A percentile compares a stretch with the other conserved stretches of the same genome.
Conservation (phyloP, 1,140 invertebrate species). For the Eriosoma lanigerum region DNA sequence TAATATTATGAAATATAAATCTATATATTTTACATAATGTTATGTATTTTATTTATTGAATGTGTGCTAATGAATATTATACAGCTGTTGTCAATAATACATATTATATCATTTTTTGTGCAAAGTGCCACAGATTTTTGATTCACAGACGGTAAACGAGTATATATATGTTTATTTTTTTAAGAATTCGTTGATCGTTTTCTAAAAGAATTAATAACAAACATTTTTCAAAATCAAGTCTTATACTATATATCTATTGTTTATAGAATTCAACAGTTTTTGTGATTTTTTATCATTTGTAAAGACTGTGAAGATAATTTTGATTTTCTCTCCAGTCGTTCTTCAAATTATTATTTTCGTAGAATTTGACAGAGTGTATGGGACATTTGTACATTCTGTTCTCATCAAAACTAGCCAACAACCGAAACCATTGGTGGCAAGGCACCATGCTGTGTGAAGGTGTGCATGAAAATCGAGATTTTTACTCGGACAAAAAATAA, state of each 20-base stretch:
- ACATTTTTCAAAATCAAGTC: background rate
- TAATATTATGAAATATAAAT: too few relatives aligned
- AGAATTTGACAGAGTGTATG: background rate
- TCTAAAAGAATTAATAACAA: too few relatives aligned
- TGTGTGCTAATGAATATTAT: background rate
- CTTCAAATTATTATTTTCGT: constrained; percentile 28
- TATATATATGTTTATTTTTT: too few relatives aligned
- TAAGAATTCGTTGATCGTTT: too few relatives aligned
- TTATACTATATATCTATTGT: background rate
- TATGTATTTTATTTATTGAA: background rate
- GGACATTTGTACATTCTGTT: constrained; percentile 8
- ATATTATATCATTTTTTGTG: background rate
- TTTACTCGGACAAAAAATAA: constrained; percentile 8
- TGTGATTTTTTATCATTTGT: too few relatives aligned
- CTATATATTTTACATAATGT: background rate
- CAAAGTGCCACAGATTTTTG: background rate
- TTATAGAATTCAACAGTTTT: background rate
- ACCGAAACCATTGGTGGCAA: constrained; percentile 22
- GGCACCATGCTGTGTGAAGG: constrained; percentile 37
- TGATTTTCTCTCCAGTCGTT: background rate
- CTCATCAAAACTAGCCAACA: constrained; percentile 36
- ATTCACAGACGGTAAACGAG: too few relatives aligned
- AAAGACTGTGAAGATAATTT: background rate
- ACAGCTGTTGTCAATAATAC: background rate
- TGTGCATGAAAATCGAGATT: constrained; percentile 40